These are phyloP conservation scores for Tachystola acroxantha DNA, from an alignment of 2,888 invertebrate species.

Conservation along the genomic window DNA sequence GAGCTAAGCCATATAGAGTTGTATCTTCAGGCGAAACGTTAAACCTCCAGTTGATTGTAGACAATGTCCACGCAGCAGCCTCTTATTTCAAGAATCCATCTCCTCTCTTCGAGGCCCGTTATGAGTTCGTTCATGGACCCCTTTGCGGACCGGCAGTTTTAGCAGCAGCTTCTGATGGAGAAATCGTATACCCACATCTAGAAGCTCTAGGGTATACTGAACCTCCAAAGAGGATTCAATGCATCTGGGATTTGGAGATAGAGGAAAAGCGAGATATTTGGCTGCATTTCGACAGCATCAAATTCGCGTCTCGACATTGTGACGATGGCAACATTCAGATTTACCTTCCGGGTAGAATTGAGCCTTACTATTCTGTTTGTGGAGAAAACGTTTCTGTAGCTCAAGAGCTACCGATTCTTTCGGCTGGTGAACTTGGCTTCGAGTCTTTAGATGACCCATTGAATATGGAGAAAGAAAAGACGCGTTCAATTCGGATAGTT, in stretches of 20 bases:
- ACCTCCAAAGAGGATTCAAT: conserved; percentile 83
- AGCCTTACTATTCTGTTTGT: conserved; percentile 89
- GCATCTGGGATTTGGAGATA: conserved; percentile 90
- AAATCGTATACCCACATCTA: conserved; percentile 91
- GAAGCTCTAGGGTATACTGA: conserved; percentile 86
- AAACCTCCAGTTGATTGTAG: conserved; percentile 89
- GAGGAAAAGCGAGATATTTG: conserved; percentile 91
- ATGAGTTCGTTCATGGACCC: conserved; percentile 93
- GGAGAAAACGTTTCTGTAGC: conserved; percentile 91
- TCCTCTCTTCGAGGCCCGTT: conserved; percentile 90
- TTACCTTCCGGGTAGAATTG: conserved; percentile 83
- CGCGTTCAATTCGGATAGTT: conserved; percentile 82
- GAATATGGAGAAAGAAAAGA: conserved; percentile 78
- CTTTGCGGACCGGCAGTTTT: conserved; percentile 90
- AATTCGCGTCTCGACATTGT: conserved; percentile 90
- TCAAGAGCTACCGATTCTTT: conserved; percentile 87
- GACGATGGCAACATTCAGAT: conserved; percentile 92
- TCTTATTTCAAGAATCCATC: conserved; percentile 92
- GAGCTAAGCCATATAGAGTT: conserved; percentile 80
- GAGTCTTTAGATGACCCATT: conserved; percentile 76
- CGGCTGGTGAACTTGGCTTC: conserved; percentile 86
- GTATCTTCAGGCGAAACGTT: conserved; percentile 89
- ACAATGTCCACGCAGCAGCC: conserved; percentile 90
- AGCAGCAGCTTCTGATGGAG: conserved; percentile 88
- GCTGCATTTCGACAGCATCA: conserved; percentile 91